These are phyloP conservation scores for Ischnus inquisitorius DNA, from an alignment of 2,888 invertebrate species.

Conservation along the genomic window DNA sequence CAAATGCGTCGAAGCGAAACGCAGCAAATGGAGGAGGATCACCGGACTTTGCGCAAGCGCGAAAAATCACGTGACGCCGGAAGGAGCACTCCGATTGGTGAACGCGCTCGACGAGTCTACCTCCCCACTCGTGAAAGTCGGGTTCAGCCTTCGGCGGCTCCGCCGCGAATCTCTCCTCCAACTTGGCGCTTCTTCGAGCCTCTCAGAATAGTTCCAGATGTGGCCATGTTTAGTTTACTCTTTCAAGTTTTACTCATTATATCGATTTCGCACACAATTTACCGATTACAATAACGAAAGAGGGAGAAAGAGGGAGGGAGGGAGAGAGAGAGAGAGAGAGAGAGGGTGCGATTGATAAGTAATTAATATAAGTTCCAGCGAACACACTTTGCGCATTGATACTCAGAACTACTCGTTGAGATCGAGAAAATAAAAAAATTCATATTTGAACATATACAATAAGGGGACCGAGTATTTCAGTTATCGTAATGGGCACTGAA, in stretches of 20 bases:
- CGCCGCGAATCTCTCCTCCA: conserved; percentile 70
- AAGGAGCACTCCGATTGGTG: conserved; percentile 72
- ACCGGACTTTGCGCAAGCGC: conserved; percentile 43
- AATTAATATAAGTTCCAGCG: conserved; percentile 15
- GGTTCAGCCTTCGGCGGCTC: conserved; percentile 47
- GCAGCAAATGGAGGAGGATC: neutral
- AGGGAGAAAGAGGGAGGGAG: conserved; percentile 10
- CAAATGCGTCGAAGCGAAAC: conserved; percentile 23
- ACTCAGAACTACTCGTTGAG: neutral
- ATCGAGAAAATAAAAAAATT: conserved; percentile 2
- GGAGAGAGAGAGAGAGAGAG: conserved; percentile 10
- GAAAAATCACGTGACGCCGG: conserved; percentile 73
- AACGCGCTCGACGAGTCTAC: conserved; percentile 14
- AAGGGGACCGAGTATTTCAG: neutral
- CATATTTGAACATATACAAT: conserved; percentile 4
- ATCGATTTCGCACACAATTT: conserved; percentile 72
- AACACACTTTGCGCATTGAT: conserved; percentile 15
- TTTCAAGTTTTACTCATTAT: conserved; percentile 83
- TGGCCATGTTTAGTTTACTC: conserved; percentile 85
- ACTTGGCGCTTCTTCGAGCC: conserved; percentile 74
- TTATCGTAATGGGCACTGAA: neutral
- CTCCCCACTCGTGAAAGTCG: conserved; percentile 58
- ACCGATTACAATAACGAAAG: conserved; percentile 50
- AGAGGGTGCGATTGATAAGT: conserved; percentile 32
- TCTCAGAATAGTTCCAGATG: conserved; percentile 85